Evolutionary conservation across 1,140 invertebrate species (phyloP).

Genomic region (Pseudomyrmex dendroicus): DNA sequence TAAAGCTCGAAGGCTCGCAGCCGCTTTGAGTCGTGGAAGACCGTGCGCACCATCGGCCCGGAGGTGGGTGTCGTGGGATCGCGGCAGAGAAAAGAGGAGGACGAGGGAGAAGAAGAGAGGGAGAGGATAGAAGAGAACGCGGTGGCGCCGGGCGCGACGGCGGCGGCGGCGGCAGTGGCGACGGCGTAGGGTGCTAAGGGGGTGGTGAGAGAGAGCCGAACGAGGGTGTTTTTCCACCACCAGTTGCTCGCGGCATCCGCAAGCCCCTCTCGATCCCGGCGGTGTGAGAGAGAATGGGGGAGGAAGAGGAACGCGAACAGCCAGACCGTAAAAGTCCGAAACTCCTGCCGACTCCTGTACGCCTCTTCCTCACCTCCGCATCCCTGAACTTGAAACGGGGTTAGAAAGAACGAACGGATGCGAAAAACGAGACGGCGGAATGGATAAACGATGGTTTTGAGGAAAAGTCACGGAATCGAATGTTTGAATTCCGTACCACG

Average conservation of each 20-base stretch:
- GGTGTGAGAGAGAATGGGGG: slow-evolving; percentile 34
- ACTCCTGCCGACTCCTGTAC: slow-evolving; percentile 70
- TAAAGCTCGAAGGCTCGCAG: slow-evolving; percentile 77
- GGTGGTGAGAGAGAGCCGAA: slow-evolving; percentile 75
- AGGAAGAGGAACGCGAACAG: slow-evolving; percentile 61
- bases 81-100: slow-evolving; percentile 54
- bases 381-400: slow-evolving; percentile 55
- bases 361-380: slow-evolving; percentile 56
- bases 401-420: slow-evolving; percentile 28
- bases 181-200: slow-evolving; percentile 71
- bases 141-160: slow-evolving; percentile 62
- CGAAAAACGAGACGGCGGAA: slow-evolving; percentile 32
- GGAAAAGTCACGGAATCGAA: neutral
- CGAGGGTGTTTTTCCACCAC: slow-evolving; percentile 86
- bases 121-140: slow-evolving; percentile 73
- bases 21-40: slow-evolving; percentile 70
- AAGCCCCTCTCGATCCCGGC: slow-evolving; percentile 78
- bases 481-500: too few relatives aligned
- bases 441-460: slow-evolving; percentile 33
- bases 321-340: slow-evolving; percentile 82
- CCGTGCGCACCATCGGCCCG: slow-evolving; percentile 48
- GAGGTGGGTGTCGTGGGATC: slow-evolving; percentile 71
- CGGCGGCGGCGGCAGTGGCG: slow-evolving; percentile 35
- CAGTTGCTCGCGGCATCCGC: slow-evolving; percentile 85
- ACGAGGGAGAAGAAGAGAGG: slow-evolving; percentile 65